Conservation (phyloP, 1,140 invertebrate species). For the Bombyx mori region DNA sequence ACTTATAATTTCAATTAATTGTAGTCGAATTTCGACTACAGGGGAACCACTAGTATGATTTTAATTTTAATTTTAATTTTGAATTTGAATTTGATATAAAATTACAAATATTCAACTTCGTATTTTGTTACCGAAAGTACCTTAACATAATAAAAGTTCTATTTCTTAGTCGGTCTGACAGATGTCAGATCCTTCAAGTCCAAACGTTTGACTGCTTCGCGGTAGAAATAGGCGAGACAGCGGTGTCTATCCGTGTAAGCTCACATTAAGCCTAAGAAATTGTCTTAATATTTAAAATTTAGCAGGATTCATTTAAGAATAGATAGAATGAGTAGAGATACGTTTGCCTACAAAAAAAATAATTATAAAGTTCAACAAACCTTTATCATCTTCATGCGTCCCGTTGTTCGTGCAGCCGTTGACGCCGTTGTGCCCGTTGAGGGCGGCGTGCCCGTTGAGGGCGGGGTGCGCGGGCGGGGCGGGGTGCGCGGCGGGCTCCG, state of each 20-base stretch:
- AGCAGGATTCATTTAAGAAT: too few species aligned
- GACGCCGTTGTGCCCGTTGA: slow-evolving; percentile 17
- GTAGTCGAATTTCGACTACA: too few species aligned
- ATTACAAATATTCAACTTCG: neutral
- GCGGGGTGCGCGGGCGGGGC: slow-evolving; percentile 17
- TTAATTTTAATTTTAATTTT: too few species aligned
- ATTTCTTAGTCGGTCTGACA: too few species aligned
- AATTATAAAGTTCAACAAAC: slow-evolving; percentile 12
- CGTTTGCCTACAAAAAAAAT: neutral
- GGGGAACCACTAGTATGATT: neutral
- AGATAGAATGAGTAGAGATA: too few species aligned
- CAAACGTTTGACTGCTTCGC: neutral
- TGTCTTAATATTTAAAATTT: too few species aligned
- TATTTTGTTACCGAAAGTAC: neutral
- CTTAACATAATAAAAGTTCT: too few species aligned
- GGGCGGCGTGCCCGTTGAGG: slow-evolving; percentile 17
- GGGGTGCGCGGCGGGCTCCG: slow-evolving; percentile 17
- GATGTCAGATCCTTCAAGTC: neutral
- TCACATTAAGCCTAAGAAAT: too few species aligned
- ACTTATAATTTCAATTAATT: too few species aligned
- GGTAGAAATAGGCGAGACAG: too few species aligned
- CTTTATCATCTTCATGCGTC: slow-evolving; percentile 43
- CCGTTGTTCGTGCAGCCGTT: slow-evolving; percentile 20
- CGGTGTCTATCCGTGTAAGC: too few species aligned
- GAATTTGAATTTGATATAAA: too few species aligned